Evolutionary conservation across 2,113 vertebrate species (phyloP).

Genomic region (Rhea americana): DNA sequence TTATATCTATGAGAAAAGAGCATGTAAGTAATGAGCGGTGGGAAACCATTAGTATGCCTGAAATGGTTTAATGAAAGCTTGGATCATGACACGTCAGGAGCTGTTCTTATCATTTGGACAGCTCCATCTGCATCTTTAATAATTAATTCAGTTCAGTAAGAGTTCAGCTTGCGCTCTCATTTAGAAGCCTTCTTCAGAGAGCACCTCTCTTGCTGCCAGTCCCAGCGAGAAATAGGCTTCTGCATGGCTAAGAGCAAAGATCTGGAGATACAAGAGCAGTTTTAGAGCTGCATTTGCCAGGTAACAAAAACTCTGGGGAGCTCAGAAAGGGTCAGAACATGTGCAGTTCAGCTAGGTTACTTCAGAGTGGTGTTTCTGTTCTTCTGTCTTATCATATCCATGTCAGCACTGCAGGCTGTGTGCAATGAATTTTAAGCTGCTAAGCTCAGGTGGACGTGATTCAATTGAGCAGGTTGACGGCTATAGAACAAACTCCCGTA

Average conservation of each 20-base stretch:
- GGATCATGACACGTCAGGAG: slow-evolving; percentile 96
- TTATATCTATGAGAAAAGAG: slow-evolving; percentile 93
- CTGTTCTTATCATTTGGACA: slow-evolving; percentile 96
- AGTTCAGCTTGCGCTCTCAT: slow-evolving; percentile 90
- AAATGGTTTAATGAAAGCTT: slow-evolving; percentile 94
- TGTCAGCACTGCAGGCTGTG: slow-evolving; percentile 92
- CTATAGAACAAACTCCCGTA: slow-evolving; percentile 77
- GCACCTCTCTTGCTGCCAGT: slow-evolving; percentile 76
- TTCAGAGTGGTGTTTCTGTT: slow-evolving; percentile 87
- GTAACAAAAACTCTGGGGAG: slow-evolving; percentile 86
- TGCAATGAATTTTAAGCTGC: slow-evolving; percentile 87
- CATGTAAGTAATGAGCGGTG: slow-evolving; percentile 93
- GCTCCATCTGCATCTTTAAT: slow-evolving; percentile 99
- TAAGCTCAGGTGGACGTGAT: slow-evolving; percentile 79
- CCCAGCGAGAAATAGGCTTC: slow-evolving; percentile 87
- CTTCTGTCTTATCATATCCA: slow-evolving; percentile 96
- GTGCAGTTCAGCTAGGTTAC: slow-evolving; percentile 87
- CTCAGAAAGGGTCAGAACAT: slow-evolving; percentile 87
- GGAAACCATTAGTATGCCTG: slow-evolving; percentile 95
- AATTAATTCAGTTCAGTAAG: slow-evolving; percentile 98
- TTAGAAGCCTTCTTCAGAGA: slow-evolving; percentile 88
- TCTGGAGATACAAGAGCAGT: slow-evolving; percentile 82
- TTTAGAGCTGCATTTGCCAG: slow-evolving; percentile 80
- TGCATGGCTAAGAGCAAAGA: slow-evolving; percentile 91
- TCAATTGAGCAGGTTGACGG: slow-evolving; percentile 81